Evolutionary conservation across 2,797 vertebrate species (phyloP), one percentile per base, ranked within the genome.

Genomic region (Malacoraja senta): DNA sequence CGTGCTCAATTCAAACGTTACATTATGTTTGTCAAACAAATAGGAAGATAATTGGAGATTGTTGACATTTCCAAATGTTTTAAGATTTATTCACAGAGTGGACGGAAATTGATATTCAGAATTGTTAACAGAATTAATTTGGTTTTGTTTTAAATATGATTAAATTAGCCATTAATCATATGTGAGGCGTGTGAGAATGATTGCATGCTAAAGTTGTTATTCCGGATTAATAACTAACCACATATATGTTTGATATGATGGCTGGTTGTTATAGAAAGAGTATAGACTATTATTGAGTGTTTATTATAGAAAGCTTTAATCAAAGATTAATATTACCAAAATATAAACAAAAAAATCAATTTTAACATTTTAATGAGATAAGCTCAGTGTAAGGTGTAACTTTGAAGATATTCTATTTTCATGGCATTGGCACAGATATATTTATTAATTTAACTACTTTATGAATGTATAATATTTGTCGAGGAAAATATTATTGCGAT

Each of bases 111-210:
- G 35, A 92, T 29, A 76, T 29, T 92, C 71, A 15, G 26, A 74
- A 35, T 74, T 53, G 71, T 58, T 76, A 9, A 13, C 90, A 8
- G 90, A 8, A 9, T 74, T 15, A 44, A 74, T 53, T 74, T 53
- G 4, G 29, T 74, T 74, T 53, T 91, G 68, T 74, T 91, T 72
- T 91, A 74, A 74, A 74, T 44, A 26, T 91, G 19, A 72, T 76
- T 24, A 15, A 88, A 92, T 91, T 44, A 91, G n/a, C 38, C 8
- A 12, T 91, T 74, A 91, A 91, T 72, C 24, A 74, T 91, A 91
- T 53, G 35, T 74, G 71, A 58, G 24, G 4, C 29, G 1, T 6
- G 26, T 58, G 6, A 53, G 38, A 17, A 38, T 58, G n/a, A 68
- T 74, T 26, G 15, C 3, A 92, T 92, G 35, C 12, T 91, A 53